phyloP scores from a whole-genome alignment of 2,888 invertebrate genomes.

The Sthenelais limicola region DNA sequence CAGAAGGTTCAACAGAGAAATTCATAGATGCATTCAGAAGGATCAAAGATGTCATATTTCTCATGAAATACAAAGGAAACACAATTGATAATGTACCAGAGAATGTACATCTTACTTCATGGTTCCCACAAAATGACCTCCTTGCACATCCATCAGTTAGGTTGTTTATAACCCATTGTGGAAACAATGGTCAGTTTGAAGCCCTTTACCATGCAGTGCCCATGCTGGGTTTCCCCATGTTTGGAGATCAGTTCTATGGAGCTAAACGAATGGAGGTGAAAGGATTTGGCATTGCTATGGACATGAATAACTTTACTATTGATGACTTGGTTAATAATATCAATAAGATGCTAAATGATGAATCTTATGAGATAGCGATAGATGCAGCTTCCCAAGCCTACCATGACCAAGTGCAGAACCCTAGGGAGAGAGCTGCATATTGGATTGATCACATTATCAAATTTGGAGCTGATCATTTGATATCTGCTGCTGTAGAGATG shows the following conservation, averaged over 20 bases:
- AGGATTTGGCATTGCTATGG: slow-evolving; percentile 37
- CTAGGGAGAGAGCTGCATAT: slow-evolving; percentile 53
- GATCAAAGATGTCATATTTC: not conserved
- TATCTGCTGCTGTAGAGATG: slow-evolving; percentile 52
- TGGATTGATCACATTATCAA: slow-evolving; percentile 60
- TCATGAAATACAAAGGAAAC: too few relatives aligned
- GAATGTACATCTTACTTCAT: slow-evolving; percentile 7
- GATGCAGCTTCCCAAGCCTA: slow-evolving; percentile 49
- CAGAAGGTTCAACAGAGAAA: not conserved
- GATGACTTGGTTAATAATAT: slow-evolving; percentile 46
- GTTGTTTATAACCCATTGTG: slow-evolving; percentile 58
- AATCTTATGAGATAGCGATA: slow-evolving; percentile 47
- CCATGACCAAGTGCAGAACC: slow-evolving; percentile 43
- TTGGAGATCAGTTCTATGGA: slow-evolving; percentile 53
- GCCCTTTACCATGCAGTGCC: slow-evolving; percentile 57
- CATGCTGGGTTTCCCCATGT: slow-evolving; percentile 54
- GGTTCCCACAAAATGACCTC: slow-evolving; percentile 40
- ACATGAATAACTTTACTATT: slow-evolving; percentile 30
- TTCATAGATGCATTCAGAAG: not conserved
- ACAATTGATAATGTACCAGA: too few relatives aligned
- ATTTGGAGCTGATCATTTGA: slow-evolving; percentile 56
- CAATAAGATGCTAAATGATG: slow-evolving; percentile 44
- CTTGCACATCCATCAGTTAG: slow-evolving; percentile 50
- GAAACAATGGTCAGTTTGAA: slow-evolving; percentile 55
- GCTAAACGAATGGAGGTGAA: slow-evolving; percentile 48